These are phyloP conservation scores for Colletes gigas DNA, from an alignment of 1,140 invertebrate species.

Conservation along the genomic window DNA sequence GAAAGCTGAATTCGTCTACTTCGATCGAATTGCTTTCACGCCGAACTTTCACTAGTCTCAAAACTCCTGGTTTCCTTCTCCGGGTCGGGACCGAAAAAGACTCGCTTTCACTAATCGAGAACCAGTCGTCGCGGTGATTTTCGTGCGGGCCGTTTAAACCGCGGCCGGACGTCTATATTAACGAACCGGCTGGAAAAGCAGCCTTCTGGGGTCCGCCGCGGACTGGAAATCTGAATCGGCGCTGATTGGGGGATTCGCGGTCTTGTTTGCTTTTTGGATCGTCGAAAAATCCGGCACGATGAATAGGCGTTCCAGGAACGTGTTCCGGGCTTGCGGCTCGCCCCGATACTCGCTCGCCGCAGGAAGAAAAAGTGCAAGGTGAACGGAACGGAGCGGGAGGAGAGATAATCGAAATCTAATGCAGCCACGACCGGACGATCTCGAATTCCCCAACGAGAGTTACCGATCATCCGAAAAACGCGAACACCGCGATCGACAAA, in stretches of 20 bases:
- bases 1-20: neutral
- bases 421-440: neutral
- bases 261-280: conserved; percentile 63
- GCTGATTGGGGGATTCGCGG: conserved; percentile 71
- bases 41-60: too few species aligned
- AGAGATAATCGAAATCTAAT: conserved; percentile 57
- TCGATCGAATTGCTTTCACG: conserved; percentile 7
- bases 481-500: neutral
- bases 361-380: conserved; percentile 38
- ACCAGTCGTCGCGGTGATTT: conserved; percentile 8
- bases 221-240: conserved; percentile 72
- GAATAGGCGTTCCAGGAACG: conserved; percentile 72
- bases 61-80: neutral
- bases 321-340: conserved; percentile 53
- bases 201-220: conserved; percentile 16
- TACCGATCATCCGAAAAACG: neutral
- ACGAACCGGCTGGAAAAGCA: conserved; percentile 66
- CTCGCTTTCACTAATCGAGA: neutral
- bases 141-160: conserved; percentile 29
- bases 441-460: neutral
- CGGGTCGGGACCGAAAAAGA: neutral
- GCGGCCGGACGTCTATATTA: conserved; percentile 71
- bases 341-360: conserved; percentile 19
- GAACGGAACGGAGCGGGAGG: conserved; percentile 47
- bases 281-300: conserved; percentile 67